Evolutionary conservation across 92 coral and sea anemone genomes (phyloP).

Genomic region (Ricordea florida): DNA sequence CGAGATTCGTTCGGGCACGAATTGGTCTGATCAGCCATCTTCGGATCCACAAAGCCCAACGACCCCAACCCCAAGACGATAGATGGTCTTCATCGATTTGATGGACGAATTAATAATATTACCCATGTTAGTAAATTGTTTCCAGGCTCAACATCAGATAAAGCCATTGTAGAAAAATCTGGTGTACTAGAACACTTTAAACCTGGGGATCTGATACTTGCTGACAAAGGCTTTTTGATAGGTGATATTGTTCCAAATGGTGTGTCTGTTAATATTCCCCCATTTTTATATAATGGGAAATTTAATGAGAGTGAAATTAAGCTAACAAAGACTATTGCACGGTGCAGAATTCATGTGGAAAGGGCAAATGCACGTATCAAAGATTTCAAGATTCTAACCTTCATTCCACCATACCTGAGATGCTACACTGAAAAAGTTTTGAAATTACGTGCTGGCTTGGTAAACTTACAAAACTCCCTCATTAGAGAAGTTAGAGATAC

Average conservation of each 20-base stretch:
- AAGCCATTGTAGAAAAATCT: too few species aligned
- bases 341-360: constrained; percentile 50
- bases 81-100: too few species aligned
- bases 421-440: constrained; percentile 55
- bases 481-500: constrained; percentile 44
- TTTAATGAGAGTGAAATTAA: constrained; percentile 47
- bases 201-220: constrained; percentile 28
- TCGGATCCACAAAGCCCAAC: too few species aligned
- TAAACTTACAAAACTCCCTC: constrained; percentile 53
- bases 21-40: too few species aligned
- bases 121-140: too few species aligned
- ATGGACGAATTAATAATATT: too few species aligned
- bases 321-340: constrained; percentile 42
- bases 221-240: constrained; percentile 40
- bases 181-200: too few species aligned
- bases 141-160: too few species aligned
- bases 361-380: constrained; percentile 61
- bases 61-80: too few species aligned
- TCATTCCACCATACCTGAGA: constrained; percentile 60
- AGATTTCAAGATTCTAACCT: constrained; percentile 56
- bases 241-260: constrained; percentile 35
- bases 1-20: too few species aligned
- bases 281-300: constrained; percentile 57
- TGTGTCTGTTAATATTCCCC: constrained; percentile 61
- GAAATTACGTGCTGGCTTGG: constrained; percentile 69